phyloP scores from a whole-genome alignment of 2,113 vertebrate species.

The Proterorhinus semilunaris region DNA sequence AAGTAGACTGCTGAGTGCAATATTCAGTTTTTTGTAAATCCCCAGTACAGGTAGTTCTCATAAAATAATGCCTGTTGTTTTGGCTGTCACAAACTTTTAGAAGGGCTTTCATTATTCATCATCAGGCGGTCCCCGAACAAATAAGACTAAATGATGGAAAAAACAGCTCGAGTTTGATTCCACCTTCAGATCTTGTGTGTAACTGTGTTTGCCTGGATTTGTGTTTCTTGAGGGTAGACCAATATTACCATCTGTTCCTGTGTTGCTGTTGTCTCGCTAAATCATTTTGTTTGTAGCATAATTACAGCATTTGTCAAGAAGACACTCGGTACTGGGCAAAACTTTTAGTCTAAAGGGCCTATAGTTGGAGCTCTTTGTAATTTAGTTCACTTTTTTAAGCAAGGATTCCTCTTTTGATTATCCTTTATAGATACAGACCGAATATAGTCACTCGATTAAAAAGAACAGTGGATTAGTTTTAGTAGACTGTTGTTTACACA shows the following conservation, averaged over 20 bases:
- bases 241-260: conserved; percentile 18
- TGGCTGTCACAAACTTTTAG: not conserved
- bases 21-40: not conserved
- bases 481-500: not conserved
- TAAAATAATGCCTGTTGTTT: not conserved
- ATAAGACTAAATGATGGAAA: conserved; percentile 24
- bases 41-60: not conserved
- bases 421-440: not conserved
- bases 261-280: not conserved
- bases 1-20: not conserved
- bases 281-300: conserved; percentile 5
- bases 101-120: conserved; percentile 29
- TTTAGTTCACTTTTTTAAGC: not conserved
- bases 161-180: conserved; percentile 19
- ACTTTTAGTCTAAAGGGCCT: not conserved
- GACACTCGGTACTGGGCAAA: not conserved
- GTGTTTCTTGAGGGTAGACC: conserved; percentile 14
- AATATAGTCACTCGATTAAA: not conserved
- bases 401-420: not conserved
- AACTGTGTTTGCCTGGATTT: conserved; percentile 17
- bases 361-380: not conserved
- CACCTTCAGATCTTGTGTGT: not conserved
- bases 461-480: not conserved
- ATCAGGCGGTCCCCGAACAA: conserved; percentile 17
- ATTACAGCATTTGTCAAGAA: conserved; percentile 1